Base-by-base conservation (phyloP, 2,797 vertebrate genomes). In the Sebastes kiyomatsui region DNA sequence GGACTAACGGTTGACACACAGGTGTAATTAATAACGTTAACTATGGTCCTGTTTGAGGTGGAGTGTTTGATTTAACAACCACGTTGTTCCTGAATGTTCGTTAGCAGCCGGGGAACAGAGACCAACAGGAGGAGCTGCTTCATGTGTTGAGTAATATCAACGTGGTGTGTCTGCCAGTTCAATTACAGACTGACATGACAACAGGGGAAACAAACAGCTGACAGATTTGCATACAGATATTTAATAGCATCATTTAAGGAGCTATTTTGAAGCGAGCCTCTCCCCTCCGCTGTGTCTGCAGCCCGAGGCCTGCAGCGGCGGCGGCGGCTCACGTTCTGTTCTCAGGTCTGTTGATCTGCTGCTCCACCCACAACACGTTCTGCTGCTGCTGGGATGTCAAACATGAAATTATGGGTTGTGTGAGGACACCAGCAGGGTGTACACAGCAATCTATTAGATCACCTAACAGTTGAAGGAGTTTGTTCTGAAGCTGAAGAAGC, bases 151-250 rank as follows among this genome's bases (percentile, higher is more conserved):
- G n/a, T 2, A 27, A 65, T 18, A 32, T 23, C 11, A 65, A 22
- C 23, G 25, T 18, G 22, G 55, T 49, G 46, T 22, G 32, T 54
- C 55, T 22, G n/a, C 30, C 56, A 2, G 1, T 72, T n/a, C 75
- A 65, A 72, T 74, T 67, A 55, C 52, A 30, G 27, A 13, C 55
- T 60, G 68, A 13, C 79, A 72, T 84, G 85, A 38, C 77, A 22
- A 90, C 85, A 0, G 33, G 18, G 42, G 58, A 88, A 83, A 84
- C 84, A 87, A 88, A 82, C 79, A 76, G 33, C 28, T 54, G 23
- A 66, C 27, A 33, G 2, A 28, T 75, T 68, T 75, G 55, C 52
- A 69, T 38, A 12, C 5, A 11, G 64, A 4, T 8, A 20, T 46
- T 30, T 52, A 28, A 27, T 22, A 32, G 46, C 54, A 30, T 2